Evolutionary conservation across 2,888 invertebrate species (phyloP).

Genomic region (Pedicia rivosa): DNA sequence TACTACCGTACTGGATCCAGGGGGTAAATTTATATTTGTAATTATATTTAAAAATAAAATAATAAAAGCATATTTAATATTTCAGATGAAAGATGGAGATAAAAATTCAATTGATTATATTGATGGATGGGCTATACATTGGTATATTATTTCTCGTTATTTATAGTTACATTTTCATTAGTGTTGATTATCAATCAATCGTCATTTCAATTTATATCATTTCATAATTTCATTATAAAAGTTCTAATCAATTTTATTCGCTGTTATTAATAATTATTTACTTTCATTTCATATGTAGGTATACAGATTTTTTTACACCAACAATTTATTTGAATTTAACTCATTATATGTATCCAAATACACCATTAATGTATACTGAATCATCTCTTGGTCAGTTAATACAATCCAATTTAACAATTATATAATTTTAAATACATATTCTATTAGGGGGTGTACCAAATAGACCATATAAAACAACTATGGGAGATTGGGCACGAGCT

Average conservation of each 20-base stretch:
- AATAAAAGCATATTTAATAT: background rate
- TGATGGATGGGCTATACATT: conserved; percentile 67
- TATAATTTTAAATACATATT: too few relatives aligned
- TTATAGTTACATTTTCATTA: too few relatives aligned
- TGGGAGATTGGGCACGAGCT: conserved; percentile 65
- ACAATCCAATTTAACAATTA: too few relatives aligned
- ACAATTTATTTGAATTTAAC: conserved; percentile 40
- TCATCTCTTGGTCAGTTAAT: too few relatives aligned
- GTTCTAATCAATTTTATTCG: too few relatives aligned
- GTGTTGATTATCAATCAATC: too few relatives aligned
- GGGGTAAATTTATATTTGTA: conserved; percentile 30
- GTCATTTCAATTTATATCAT: too few relatives aligned
- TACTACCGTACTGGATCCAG: conserved; percentile 47
- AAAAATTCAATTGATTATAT: conserved; percentile 41
- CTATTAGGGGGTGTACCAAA: conserved; percentile 41
- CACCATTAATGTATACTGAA: conserved; percentile 66
- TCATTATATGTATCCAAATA: conserved; percentile 43
- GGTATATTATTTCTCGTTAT: too few relatives aligned
- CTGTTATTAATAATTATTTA: too few relatives aligned
- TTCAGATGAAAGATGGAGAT: conserved; percentile 36
- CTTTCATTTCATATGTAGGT: too few relatives aligned
- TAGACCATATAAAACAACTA: conserved; percentile 35
- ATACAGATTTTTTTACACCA: conserved; percentile 45
- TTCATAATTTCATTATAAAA: too few relatives aligned
- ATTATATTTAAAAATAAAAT: background rate